Percentiles rank a stretch among this genome's conserved stretches.
Evolutionary conservation across 2,888 invertebrate genomes (phyloP).

Genomic region (Lissonota sp.): DNA sequence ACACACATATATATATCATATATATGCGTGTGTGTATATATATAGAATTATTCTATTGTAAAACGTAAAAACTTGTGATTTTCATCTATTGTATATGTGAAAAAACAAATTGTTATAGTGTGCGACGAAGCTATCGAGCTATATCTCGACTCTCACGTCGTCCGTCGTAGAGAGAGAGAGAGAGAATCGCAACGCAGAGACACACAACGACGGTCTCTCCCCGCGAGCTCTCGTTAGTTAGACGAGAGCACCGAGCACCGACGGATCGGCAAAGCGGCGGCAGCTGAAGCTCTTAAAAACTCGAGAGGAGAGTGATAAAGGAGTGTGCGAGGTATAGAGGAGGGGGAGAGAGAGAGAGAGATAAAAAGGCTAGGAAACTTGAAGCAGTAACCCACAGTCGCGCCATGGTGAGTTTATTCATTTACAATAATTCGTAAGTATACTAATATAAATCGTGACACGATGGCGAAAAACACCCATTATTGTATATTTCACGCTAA

Average conservation of each 20-base stretch:
- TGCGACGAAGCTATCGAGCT: constrained; percentile 63
- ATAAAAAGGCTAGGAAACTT: constrained; percentile 47
- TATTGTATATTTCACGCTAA: constrained; percentile 37
- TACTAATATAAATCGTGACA: not conserved
- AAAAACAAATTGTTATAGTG: constrained; percentile 57
- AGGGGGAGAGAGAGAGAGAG: constrained; percentile 43
- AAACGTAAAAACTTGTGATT: constrained; percentile 50
- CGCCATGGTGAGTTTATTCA: constrained; percentile 57
- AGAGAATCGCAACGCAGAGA: constrained; percentile 27
- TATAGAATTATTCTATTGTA: constrained; percentile 34
- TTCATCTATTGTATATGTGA: constrained; percentile 50
- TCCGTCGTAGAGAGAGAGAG: constrained; percentile 14
- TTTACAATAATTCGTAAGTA: constrained; percentile 18
- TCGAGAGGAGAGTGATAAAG: constrained; percentile 59
- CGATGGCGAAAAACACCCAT: not conserved
- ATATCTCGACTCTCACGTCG: constrained; percentile 46
- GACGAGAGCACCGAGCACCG: constrained; percentile 64
- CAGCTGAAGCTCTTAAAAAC: constrained; percentile 57
- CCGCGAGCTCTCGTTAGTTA: constrained; percentile 63
- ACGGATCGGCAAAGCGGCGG: constrained; percentile 61
- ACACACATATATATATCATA: constrained; percentile 26
- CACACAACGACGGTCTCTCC: constrained; percentile 50
- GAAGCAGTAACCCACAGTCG: constrained; percentile 52
- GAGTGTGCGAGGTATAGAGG: not conserved
- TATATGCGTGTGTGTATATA: constrained; percentile 14